Evolutionary conservation across 1,140 invertebrate genomes (phyloP).

Genomic region (Brachionus calyciflorus): DNA sequence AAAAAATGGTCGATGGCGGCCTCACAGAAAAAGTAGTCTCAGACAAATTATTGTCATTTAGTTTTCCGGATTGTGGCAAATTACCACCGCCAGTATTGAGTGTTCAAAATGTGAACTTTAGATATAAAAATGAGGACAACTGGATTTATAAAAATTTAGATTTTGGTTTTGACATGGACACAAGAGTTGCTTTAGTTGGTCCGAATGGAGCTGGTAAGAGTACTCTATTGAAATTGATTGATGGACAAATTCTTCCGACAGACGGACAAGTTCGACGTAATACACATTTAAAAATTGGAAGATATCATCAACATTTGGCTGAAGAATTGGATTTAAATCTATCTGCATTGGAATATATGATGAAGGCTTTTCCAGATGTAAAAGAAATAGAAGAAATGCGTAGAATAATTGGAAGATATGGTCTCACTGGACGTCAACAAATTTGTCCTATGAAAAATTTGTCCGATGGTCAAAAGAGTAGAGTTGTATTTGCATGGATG

Average conservation of each 20-base stretch:
- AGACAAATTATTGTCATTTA: constrained; percentile 86
- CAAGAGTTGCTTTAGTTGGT: constrained; percentile 88
- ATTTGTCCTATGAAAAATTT: constrained; percentile 94
- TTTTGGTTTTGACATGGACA: constrained; percentile 98
- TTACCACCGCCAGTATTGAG: constrained; percentile 98
- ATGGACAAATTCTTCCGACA: constrained; percentile 86
- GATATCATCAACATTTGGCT: constrained; percentile 97
- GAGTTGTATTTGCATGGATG: constrained; percentile 95
- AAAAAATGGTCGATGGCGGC: constrained; percentile 97
- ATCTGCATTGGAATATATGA: constrained; percentile 96
- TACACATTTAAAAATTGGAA: constrained; percentile 90
- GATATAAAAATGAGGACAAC: constrained; percentile 64
- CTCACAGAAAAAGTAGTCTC: constrained; percentile 85
- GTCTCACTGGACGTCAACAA: constrained; percentile 91
- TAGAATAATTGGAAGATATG: constrained; percentile 96
- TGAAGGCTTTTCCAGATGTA: constrained; percentile 90
- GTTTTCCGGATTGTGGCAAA: constrained; percentile 91
- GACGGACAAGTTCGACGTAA: constrained; percentile 96
- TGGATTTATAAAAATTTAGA: constrained; percentile 96
- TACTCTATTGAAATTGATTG: constrained; percentile 89
- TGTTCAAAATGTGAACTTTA: constrained; percentile 95
- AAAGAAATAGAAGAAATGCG: constrained; percentile 98
- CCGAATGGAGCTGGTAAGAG: constrained; percentile 98
- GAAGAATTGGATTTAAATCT: constrained; percentile 90
- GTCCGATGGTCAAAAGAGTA: constrained; percentile 94